Base-by-base conservation (phyloP, 2,797 vertebrate species). In the Cebuella pygmaea region DNA sequence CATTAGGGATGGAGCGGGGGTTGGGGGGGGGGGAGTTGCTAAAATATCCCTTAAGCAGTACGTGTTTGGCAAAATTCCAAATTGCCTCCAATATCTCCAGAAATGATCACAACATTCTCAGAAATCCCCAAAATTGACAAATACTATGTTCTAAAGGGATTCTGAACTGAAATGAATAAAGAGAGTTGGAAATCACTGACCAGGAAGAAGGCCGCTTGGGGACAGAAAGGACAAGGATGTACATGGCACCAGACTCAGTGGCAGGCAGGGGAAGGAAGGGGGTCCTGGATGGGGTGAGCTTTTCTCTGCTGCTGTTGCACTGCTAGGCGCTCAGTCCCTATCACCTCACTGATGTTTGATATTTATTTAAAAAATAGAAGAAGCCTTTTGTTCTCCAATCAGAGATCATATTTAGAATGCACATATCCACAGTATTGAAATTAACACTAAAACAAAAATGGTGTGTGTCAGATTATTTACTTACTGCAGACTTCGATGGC, bases 311-410 rank as follows among this genome's bases (percentile, higher is more conserved):
- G 46, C 46, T 67, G 12, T 74, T 33, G 3, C 17, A 6, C 26
- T 39, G 55, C 39, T 61, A 50, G 20, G 1, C 7, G 2, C 67
- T 61, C 59, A 64, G 46, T 82, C 67, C 52, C 26, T 30, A 3
- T 61, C 30, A 44, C 64, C 36, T 82, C 12, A 12, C 15, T 30
- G 39, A 50, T 50, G 41, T 50, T 89, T 67, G 52, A 41, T 10
- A 96, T 94, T 88, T 74, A 67, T 46, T 80, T 89, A 59, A 94
- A 94, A 59, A 93, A 81, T 17, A 55, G 12, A 85, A 19, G 76
- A 78, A 88, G 9, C 12, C 61, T 92, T 94, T 85, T 83, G 87
- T 81, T 93, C 90, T 89, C 86, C 59, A 55, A 10, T 70, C 81
- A 46, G 64, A 86, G 67, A 50, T 59, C 55, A 24, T 26, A 9